Evolutionary conservation across 2,888 invertebrate species (phyloP).

Genomic region (Apamea epomidion): DNA sequence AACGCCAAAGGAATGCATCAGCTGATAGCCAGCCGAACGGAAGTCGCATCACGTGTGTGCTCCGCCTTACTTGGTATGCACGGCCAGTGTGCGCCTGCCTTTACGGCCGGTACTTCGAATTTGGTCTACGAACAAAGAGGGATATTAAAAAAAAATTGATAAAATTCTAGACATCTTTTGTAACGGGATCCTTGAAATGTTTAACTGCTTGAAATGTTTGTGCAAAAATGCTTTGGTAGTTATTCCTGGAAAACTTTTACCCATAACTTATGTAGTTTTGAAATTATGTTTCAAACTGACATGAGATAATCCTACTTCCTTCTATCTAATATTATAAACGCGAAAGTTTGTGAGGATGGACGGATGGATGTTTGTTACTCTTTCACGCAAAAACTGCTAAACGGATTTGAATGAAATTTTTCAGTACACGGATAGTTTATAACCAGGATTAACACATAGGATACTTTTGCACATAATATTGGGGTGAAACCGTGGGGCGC

Average conservation of each 20-base stretch:
- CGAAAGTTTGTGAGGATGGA: no score
- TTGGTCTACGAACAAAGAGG: conserved; percentile 61
- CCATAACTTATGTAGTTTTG: no score
- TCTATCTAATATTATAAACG: no score
- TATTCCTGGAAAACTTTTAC: neutral
- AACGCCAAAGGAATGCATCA: conserved; percentile 68
- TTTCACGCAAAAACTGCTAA: no score
- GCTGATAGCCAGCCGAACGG: conserved; percentile 74
- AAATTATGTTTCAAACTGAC: neutral
- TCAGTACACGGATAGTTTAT: no score
- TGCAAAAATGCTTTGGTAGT: neutral
- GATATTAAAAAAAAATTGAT: conserved; percentile 53
- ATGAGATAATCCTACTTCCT: neutral
- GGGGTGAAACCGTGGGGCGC: no score
- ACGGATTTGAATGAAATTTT: no score
- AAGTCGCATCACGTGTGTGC: conserved; percentile 83
- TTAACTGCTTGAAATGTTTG: neutral
- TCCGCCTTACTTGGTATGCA: conserved; percentile 79
- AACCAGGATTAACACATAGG: no score
- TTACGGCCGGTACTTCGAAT: conserved; percentile 66
- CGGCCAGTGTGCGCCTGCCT: conserved; percentile 66
- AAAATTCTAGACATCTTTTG: conserved; percentile 34
- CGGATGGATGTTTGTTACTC: no score
- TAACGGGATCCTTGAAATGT: conserved; percentile 38
- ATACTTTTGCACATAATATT: no score